phyloP scores from a whole-genome alignment of 2,797 vertebrate species.

The Phrynocephalus forsythii region DNA sequence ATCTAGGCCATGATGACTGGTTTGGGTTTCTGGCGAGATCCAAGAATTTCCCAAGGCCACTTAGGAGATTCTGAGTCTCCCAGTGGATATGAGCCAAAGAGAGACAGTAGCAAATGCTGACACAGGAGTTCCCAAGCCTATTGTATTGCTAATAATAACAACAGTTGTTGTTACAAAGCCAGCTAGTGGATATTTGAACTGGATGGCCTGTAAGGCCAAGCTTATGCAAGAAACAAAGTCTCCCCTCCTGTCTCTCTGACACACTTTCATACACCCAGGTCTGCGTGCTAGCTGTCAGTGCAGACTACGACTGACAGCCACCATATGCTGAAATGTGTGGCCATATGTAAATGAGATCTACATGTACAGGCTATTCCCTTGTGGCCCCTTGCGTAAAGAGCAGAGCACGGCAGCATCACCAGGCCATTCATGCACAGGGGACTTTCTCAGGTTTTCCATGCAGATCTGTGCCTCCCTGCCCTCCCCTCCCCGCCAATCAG shows the following conservation, averaged over 20 bases:
- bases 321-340: constrained; percentile 12
- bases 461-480: no score
- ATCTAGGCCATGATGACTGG: no score
- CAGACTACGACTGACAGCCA: background rate
- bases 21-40: no score
- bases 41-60: no score
- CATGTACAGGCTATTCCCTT: background rate
- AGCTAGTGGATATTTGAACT: background rate
- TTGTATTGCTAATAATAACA: background rate
- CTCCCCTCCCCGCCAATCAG: no score
- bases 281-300: background rate
- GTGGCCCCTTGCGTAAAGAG: background rate
- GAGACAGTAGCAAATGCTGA: no score
- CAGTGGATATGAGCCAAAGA: no score
- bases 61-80: no score
- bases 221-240: background rate
- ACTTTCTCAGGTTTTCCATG: background rate
- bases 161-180: no score
- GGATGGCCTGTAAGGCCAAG: no score
- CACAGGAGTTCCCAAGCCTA: no score
- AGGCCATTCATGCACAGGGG: background rate
- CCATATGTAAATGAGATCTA: background rate
- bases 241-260: background rate
- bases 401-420: background rate
- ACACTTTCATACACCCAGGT: background rate